phyloP scores from a whole-genome alignment of 2,113 vertebrate genomes.

The Cochlearius cochlearius region DNA sequence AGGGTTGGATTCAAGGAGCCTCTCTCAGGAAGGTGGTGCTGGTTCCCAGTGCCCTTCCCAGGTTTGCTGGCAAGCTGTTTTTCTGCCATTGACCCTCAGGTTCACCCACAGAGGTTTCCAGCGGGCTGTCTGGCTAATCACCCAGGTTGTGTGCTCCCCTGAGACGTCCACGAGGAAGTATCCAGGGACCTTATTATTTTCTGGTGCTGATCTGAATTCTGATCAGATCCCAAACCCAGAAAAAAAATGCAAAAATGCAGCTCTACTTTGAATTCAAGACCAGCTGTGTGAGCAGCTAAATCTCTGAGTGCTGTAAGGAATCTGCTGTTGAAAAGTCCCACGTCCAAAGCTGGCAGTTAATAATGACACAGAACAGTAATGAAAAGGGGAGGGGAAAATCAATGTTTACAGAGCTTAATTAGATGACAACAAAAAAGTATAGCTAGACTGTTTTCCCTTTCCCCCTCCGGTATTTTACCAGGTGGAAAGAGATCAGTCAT shows the following conservation, averaged over 20 bases:
- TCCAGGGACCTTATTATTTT: neutral
- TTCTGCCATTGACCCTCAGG: neutral
- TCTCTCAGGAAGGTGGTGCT: neutral
- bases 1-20: neutral
- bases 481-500: slow-evolving; percentile 5
- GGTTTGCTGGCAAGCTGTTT: neutral
- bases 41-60: neutral
- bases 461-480: neutral
- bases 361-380: slow-evolving; percentile 62
- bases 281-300: neutral
- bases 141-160: neutral
- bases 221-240: neutral
- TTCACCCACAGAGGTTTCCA: neutral
- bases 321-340: slow-evolving; percentile 42
- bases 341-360: slow-evolving; percentile 29
- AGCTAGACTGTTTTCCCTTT: neutral
- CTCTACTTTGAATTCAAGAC: slow-evolving; percentile 43
- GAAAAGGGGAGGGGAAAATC: neutral
- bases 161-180: neutral
- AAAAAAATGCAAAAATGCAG: neutral
- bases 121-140: neutral
- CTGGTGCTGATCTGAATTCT: neutral
- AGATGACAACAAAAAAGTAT: slow-evolving; percentile 67
- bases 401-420: slow-evolving; percentile 59
- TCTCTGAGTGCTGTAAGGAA: slow-evolving; percentile 34